Conservation (phyloP, 2,888 invertebrate species). For the Ennomos quercinarius region DNA sequence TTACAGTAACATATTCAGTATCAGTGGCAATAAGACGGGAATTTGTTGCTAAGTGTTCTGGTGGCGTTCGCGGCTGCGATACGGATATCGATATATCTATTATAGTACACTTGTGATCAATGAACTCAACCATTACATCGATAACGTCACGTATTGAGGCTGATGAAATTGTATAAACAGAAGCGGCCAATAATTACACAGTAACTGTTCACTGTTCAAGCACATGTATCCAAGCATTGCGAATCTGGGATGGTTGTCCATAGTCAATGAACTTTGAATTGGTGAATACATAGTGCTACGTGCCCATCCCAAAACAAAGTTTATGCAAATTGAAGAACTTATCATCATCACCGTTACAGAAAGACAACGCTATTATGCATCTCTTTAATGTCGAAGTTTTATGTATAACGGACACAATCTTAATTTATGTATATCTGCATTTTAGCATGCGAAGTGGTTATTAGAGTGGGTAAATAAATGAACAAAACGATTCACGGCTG, state of each 20-base stretch:
- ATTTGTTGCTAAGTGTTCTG: conserved; percentile 56
- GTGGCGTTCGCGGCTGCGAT: conserved; percentile 29
- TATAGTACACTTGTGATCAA: conserved; percentile 52
- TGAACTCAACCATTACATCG: conserved; percentile 45
- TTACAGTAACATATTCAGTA: conserved; percentile 69
- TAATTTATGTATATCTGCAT: conserved; percentile 12
- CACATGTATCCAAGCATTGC: conserved; percentile 21
- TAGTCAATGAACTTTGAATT: conserved; percentile 33
- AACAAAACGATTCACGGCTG: conserved; percentile 32
- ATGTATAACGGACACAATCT: conserved; percentile 19
- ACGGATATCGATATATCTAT: conserved; percentile 21
- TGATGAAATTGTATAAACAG: conserved; percentile 44
- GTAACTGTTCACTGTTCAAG: conserved; percentile 42
- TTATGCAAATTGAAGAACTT: conserved; percentile 24
- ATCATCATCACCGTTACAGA: conserved; percentile 23
- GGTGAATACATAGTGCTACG: conserved; percentile 16
- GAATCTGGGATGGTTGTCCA: conserved; percentile 22
- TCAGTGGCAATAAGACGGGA: conserved; percentile 62
- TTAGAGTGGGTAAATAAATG: conserved; percentile 13
- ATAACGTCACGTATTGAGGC: conserved; percentile 48
- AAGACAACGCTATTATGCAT: conserved; percentile 25
- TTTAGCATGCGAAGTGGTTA: conserved; percentile 19
- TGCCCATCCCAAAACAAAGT: conserved; percentile 22
- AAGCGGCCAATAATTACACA: conserved; percentile 43
- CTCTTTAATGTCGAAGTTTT: conserved; percentile 1